Evolutionary conservation across 2,113 vertebrate species (phyloP), one percentile per base, ranked within the genome.

Genomic region (Sylvicapra grimmia): DNA sequence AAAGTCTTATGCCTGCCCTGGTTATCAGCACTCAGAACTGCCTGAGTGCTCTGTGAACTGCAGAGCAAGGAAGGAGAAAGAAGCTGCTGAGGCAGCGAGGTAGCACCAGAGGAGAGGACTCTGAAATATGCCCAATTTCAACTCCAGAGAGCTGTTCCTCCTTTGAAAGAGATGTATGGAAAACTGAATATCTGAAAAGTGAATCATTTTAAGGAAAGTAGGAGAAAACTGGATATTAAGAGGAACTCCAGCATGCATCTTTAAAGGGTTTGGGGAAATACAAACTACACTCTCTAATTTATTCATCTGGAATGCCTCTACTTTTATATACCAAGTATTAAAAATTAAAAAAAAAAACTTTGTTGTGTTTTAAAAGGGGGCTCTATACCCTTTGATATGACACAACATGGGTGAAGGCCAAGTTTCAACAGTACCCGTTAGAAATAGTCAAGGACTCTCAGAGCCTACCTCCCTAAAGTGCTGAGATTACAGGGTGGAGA

Each of bases 161-260:
- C 65, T 95, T 95, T n/a, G 36, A 86, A 59, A 90, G 2, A 87
- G 75, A 36, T 89, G 2, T 79, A n/a, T 84, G 25, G n/a, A 97
- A 97, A 95, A 92, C 10, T 19, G 21, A 96, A 65, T 72, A 91
- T 96, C 92, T 96, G 58, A 79, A 90, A 93, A 93, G 51, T 79
- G 11, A 94, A 94, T 93, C n/a, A 98, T 94, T 92, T 93, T 40
- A 96, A 96, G 83, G 44, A 65, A 36, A 61, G 25, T 49, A 93
- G 47, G 21, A 63, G 6, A 19, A 75, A 40, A 83, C 21, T 79
- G 31, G 75, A 47, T 88, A 65, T 77, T 97, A 59, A 86, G 80
- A 88, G 31, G 33, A 96, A 89, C 83, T 85, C 23, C 31, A 84
- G 84, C 11, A 19, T 58, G 31, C 51, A 89, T 75, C 92, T 96